Evolutionary conservation across 1,140 invertebrate genomes (phyloP).

Genomic region (Proctacanthus coquilletti): DNA sequence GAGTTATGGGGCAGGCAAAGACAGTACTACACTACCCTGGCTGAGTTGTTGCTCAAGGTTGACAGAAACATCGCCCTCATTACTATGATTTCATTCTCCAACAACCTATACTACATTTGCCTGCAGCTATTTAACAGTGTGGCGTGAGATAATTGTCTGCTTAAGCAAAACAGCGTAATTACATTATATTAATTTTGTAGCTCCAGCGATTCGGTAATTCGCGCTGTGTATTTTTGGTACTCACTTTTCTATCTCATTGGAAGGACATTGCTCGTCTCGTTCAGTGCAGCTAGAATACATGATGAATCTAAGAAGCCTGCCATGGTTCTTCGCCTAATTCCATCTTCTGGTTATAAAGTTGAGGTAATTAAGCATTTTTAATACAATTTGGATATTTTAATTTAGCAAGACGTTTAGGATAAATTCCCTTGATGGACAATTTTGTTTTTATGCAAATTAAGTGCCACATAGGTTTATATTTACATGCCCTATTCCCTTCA

Average conservation of each 20-base stretch:
- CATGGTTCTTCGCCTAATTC: background rate
- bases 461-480: no score
- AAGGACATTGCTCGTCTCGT: background rate
- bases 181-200: background rate
- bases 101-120: constrained; percentile 1
- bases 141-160: constrained; percentile 1
- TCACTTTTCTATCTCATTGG: background rate
- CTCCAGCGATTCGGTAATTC: background rate
- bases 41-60: background rate
- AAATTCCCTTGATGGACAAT: no score
- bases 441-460: no score
- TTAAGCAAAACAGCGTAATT: no score
- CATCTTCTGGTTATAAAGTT: background rate
- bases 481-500: no score
- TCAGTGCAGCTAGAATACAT: constrained; percentile 1
- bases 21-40: background rate
- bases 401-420: no score
- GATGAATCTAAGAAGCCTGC: constrained; percentile 3
- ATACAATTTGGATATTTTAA: no score
- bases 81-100: background rate
- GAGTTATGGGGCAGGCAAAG: background rate
- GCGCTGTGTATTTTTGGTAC: constrained; percentile 2
- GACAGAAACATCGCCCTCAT: background rate
- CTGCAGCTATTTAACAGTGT: constrained; percentile 2
- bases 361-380: no score